A percentile compares a stretch with the other conserved stretches of the same genome.
Evolutionary conservation across 64 coral and sea anemone species (phyloP).

Genomic region (Montipora foliosa): DNA sequence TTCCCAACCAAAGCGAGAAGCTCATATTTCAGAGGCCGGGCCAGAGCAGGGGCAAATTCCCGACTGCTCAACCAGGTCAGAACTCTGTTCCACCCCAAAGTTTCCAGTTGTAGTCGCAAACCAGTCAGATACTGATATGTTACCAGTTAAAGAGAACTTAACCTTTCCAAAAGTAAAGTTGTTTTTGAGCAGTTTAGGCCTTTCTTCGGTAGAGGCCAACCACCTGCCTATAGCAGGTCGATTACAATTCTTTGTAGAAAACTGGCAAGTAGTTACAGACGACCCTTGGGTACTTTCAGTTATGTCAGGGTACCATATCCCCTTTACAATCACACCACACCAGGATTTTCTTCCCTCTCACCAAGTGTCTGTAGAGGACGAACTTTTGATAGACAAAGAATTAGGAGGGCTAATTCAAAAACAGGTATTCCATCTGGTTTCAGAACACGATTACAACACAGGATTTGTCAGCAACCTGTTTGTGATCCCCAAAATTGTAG

Average conservation of each 20-base stretch:
- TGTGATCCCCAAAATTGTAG: not conserved
- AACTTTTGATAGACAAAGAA: too few species aligned
- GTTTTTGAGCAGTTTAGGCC: slow-evolving; percentile 8
- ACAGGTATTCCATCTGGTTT: too few species aligned
- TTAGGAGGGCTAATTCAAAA: too few species aligned
- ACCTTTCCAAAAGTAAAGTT: not conserved
- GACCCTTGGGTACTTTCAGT: slow-evolving; percentile 39
- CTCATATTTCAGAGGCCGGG: slow-evolving; percentile 20
- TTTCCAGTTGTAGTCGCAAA: not conserved
- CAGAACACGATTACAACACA: too few species aligned
- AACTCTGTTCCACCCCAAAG: slow-evolving; percentile 36
- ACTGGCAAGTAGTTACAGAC: slow-evolving; percentile 55
- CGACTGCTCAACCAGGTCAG: not conserved
- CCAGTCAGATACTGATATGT: not conserved
- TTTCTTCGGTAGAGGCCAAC: not conserved
- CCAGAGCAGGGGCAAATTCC: slow-evolving; percentile 34
- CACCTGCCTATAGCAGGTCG: slow-evolving; percentile 16
- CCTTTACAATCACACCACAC: too few species aligned
- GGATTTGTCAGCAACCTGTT: too few species aligned
- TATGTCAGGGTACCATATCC: too few species aligned
- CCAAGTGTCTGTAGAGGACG: too few species aligned
- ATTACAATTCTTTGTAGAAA: slow-evolving; percentile 21
- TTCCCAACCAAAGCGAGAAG: slow-evolving; percentile 17
- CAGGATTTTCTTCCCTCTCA: too few species aligned
- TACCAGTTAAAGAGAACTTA: slow-evolving; percentile 40